Conservation (phyloP, 2,113 vertebrate species). For the Pseudopipra pipra region DNA sequence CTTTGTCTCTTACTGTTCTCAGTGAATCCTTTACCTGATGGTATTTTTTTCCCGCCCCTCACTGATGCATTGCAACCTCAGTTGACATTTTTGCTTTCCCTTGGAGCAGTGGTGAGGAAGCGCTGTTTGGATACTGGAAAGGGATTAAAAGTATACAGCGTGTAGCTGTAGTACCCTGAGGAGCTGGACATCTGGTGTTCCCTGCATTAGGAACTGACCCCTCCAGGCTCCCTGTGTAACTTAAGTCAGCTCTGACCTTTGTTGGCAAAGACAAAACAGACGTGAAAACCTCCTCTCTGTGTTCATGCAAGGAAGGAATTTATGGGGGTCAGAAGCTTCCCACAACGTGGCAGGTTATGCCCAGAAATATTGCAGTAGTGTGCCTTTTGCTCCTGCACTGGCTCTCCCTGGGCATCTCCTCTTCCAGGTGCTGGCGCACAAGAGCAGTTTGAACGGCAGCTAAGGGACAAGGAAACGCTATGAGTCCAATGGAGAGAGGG, state of each 20-base stretch:
- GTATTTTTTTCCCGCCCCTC: not conserved
- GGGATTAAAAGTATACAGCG: not conserved
- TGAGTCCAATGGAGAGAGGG: not conserved
- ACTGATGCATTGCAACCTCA: not conserved
- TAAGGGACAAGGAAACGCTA: not conserved
- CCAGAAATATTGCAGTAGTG: not conserved
- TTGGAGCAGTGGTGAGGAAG: not conserved
- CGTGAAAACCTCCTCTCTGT: not conserved
- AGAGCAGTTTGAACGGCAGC: not conserved
- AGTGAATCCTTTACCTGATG: not conserved
- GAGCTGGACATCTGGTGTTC: not conserved
- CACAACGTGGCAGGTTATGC: not conserved
- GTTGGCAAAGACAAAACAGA: not conserved
- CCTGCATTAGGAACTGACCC: not conserved
- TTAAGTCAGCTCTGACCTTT: not conserved
- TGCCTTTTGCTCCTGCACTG: not conserved
- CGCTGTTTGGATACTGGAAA: fast-evolving
- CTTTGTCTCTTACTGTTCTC: not conserved
- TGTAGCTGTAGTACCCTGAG: not conserved
- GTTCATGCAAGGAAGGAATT: not conserved
- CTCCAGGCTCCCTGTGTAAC: not conserved
- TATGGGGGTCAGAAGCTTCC: not conserved
- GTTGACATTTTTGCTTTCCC: not conserved
- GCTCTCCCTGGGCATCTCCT: fast-evolving
- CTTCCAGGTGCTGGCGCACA: not conserved